Evolutionary conservation across 1,140 invertebrate species (phyloP), one percentile per base, ranked within the genome.

Genomic region (Leptinotarsa lineolata): DNA sequence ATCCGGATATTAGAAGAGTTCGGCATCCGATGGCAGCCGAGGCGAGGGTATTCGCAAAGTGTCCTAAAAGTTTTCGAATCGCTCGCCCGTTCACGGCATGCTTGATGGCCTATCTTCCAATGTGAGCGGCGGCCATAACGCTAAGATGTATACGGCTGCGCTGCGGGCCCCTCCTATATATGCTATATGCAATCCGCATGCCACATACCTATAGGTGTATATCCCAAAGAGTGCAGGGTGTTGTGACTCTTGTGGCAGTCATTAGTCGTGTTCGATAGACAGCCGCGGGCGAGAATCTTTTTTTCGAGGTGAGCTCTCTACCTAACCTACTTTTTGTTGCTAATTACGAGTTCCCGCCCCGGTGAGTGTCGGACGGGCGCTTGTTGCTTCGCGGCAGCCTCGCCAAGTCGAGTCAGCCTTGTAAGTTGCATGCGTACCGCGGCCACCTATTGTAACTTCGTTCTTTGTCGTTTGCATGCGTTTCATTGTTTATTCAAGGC

Each of bases 61-160:
- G 87, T 83, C 87, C 87, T 89, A 89, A 89, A 89, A 89, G 86
- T 89, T 89, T 89, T 89, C 89, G 88, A 89, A 89, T 89, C 88
- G 87, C 85, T 87, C 86, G 80, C 85, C 84, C 84, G 84, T 85
- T 82, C 90, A 90, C 88, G 89, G 89, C 87, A 86, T 88, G 89
- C 90, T 91, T 91, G 90, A 92, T 91, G 91, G 88, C 90, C 90
- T 90, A 90, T 90, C 90, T 91, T 91, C 91, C 91, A 91, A 92
- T 92, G 89, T 90, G 90, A 89, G 89, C 88, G 85, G 88, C 87
- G 87, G 81, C 89, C 89, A 90, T 91, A 90, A 89, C 88, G 87
- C 87, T 88, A 89, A 91, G 89, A 90, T 90, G 89, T 84, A 84
- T 91, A 91, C 90, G 89, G 85, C 89, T 91, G 89, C 90, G 90